These are phyloP conservation scores for Hedychridium roseum DNA, from an alignment of 2,888 invertebrate species.

Conservation along the genomic window DNA sequence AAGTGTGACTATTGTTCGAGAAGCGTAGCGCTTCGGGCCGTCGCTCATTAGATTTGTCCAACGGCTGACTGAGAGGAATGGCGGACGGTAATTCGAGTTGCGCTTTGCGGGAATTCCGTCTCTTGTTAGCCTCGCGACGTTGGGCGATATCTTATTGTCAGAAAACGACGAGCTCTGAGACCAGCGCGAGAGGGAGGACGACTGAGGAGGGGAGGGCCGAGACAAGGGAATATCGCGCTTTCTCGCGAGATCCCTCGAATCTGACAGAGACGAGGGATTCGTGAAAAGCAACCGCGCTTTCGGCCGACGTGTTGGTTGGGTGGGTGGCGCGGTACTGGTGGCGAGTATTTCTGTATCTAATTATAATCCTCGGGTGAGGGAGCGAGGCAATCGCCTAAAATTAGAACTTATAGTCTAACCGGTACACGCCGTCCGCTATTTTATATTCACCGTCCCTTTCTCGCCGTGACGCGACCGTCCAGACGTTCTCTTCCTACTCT, in stretches of 20 bases:
- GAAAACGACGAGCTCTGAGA: conserved; percentile 2
- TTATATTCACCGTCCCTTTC: conserved; percentile 41
- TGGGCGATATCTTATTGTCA: conserved; percentile 7
- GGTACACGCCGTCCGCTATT: conserved; percentile 47
- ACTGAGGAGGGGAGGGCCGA: conserved; percentile 14
- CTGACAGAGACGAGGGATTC: conserved; percentile 19
- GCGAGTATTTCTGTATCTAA: conserved; percentile 63
- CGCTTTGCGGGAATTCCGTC: no score
- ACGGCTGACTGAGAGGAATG: no score
- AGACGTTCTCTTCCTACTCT: conserved; percentile 4
- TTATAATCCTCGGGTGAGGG: conserved; percentile 62
- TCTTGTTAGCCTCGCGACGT: conserved; percentile 23
- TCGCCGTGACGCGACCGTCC: conserved; percentile 10
- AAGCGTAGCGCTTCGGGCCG: no score
- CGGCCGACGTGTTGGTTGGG: conserved; percentile 32
- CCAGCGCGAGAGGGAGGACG: conserved; percentile 15
- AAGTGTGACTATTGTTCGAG: no score
- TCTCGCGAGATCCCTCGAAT: conserved; percentile 15
- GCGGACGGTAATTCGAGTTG: no score
- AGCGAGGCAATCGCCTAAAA: conserved; percentile 63
- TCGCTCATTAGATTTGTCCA: no score
- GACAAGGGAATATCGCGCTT: conserved; percentile 4
- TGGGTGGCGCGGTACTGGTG: conserved; percentile 44
- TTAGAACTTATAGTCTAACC: conserved; percentile 61
- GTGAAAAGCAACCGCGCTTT: conserved; percentile 42